Conservation (phyloP, 2,888 invertebrate species). For the Dioctria linearis region DNA sequence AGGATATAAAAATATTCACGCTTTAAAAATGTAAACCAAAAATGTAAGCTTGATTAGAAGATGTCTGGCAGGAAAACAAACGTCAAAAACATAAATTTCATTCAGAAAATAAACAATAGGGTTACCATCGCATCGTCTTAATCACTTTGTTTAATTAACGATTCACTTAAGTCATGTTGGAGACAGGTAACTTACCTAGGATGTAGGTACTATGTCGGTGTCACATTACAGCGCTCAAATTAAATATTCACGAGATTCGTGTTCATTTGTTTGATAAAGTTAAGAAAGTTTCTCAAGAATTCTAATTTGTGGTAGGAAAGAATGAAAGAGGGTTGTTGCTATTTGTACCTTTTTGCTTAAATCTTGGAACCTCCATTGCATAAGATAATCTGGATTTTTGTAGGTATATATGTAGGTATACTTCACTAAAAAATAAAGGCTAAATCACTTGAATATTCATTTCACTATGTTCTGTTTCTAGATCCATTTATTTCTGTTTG, state of each 20-base stretch:
- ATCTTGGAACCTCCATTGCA: neutral
- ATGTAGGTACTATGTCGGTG: constrained; percentile 21
- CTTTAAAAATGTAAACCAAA: too few species aligned
- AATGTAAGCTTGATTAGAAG: too few species aligned
- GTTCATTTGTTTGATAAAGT: constrained; percentile 40
- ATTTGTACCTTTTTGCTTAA: neutral
- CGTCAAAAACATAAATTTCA: neutral
- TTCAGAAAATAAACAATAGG: neutral
- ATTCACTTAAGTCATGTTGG: constrained; percentile 37
- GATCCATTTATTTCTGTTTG: too few species aligned
- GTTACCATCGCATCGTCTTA: constrained; percentile 1
- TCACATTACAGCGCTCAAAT: constrained; percentile 28
- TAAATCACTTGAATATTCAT: too few species aligned
- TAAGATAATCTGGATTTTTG: neutral
- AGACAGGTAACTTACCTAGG: constrained; percentile 2
- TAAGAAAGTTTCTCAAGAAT: constrained; percentile 37
- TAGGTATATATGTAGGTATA: neutral
- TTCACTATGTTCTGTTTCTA: too few species aligned
- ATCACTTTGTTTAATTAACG: constrained; percentile 36
- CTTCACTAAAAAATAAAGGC: neutral
- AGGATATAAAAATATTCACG: too few species aligned
- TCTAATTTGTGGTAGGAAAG: neutral
- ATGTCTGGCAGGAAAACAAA: neutral
- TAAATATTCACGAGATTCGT: constrained; percentile 44
- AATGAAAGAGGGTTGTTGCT: neutral